phyloP scores from a whole-genome alignment of 1,140 invertebrate genomes.

The Aphaenogaster ashmeadi region DNA sequence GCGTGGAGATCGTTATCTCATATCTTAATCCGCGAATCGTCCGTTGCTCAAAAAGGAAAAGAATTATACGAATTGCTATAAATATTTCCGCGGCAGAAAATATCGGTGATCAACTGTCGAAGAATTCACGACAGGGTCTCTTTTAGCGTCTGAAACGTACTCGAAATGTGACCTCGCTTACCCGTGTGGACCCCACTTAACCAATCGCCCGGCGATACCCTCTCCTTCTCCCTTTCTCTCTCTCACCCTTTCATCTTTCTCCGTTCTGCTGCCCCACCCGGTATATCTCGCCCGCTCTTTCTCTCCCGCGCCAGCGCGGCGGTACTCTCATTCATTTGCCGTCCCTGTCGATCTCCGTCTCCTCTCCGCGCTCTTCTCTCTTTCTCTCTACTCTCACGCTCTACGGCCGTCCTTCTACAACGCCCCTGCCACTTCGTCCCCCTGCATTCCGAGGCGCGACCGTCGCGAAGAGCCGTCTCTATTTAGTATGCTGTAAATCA shows the following conservation, averaged over 20 bases:
- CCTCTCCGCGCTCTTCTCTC: conserved; percentile 44
- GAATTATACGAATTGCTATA: not conserved
- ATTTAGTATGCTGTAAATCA: conserved; percentile 82
- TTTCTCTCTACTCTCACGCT: conserved; percentile 25
- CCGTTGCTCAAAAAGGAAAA: not conserved
- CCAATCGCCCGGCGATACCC: conserved; percentile 72
- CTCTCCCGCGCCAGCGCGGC: conserved; percentile 60
- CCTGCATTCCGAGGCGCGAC: conserved; percentile 76
- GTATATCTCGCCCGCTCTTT: conserved; percentile 32
- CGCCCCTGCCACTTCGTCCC: conserved; percentile 52
- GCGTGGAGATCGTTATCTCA: not conserved
- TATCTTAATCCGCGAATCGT: not conserved
- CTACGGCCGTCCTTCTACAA: conserved; percentile 50
- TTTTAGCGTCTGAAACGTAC: conserved; percentile 72
- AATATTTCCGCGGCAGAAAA: conserved; percentile 26
- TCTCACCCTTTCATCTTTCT: conserved; percentile 23
- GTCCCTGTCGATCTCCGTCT: conserved; percentile 27
- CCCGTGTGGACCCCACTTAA: conserved; percentile 75
- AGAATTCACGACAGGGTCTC: conserved; percentile 52
- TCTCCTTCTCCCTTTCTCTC: conserved; percentile 50
- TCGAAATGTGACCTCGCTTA: conserved; percentile 76
- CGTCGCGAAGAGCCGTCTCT: conserved; percentile 67
- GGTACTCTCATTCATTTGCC: conserved; percentile 62
- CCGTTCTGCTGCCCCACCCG: conserved; percentile 39
- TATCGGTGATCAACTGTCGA: conserved; percentile 45